A percentile compares a stretch with the other conserved stretches of the same genome.
phyloP scores from a whole-genome alignment of 2,888 invertebrate genomes.

The Tanytarsus gracilentus region DNA sequence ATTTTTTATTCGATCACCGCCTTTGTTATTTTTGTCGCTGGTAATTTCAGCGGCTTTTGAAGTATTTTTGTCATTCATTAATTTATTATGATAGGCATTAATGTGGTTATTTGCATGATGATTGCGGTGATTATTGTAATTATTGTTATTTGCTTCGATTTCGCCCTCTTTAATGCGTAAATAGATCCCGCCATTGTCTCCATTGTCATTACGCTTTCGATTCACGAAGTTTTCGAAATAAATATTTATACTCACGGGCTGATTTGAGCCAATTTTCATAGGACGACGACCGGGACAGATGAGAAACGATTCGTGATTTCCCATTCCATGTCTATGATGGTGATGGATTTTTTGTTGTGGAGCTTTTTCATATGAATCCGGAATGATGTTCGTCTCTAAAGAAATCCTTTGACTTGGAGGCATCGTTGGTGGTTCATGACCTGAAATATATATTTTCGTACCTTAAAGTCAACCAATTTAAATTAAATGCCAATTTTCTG shows the following conservation, averaged over 20 bases:
- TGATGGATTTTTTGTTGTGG: not conserved
- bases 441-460: not conserved
- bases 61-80: not conserved
- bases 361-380: not conserved
- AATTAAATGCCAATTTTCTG: no score
- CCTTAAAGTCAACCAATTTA: not conserved
- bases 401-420: constrained; percentile 1
- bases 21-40: not conserved
- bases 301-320: constrained; percentile 39
- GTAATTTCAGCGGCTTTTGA: not conserved
- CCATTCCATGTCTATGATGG: constrained; percentile 28
- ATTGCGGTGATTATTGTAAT: constrained; percentile 10
- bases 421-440: not conserved
- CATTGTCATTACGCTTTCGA: not conserved
- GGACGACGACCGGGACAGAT: constrained; percentile 40
- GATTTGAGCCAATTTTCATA: constrained; percentile 37
- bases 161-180: constrained; percentile 8
- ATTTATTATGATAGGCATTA: constrained; percentile 18
- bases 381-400: constrained; percentile 17
- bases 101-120: constrained; percentile 10
- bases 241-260: constrained; percentile 36
- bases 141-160: not conserved
- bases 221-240: constrained; percentile 20
- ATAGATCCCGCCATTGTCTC: constrained; percentile 1
- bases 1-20: not conserved